These are phyloP conservation scores for Gallinago paraguaiae DNA, from an alignment of 2,113 vertebrate species.

Conservation along the genomic window DNA sequence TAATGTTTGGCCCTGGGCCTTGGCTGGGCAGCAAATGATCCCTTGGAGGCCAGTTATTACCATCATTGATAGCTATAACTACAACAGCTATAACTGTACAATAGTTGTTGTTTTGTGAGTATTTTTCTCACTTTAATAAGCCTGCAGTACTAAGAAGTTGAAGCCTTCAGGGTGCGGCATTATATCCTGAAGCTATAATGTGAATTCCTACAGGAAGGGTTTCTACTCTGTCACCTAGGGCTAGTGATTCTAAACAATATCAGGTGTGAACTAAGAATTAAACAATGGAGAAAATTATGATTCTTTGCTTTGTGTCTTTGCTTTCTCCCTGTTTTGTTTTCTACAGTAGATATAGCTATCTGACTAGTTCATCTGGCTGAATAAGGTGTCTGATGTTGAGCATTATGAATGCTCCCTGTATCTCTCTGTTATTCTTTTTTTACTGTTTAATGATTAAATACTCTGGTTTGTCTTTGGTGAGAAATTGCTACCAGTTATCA, in stretches of 20 bases:
- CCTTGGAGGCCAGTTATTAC: background rate
- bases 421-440: background rate
- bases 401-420: background rate
- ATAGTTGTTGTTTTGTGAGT: background rate
- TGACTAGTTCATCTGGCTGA: background rate
- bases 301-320: background rate
- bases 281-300: background rate
- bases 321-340: background rate
- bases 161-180: background rate
- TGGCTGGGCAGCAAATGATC: background rate
- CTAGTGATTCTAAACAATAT: background rate
- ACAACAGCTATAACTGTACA: background rate
- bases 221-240: background rate
- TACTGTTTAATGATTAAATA: background rate
- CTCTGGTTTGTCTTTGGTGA: background rate
- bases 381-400: background rate
- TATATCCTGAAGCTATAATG: background rate
- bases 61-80: background rate
- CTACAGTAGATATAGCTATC: background rate
- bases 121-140: background rate
- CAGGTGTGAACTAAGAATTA: background rate
- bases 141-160: background rate
- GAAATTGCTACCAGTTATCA: slow-evolving; percentile 26
- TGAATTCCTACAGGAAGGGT: background rate
- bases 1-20: background rate